A percentile compares a stretch with the other conserved stretches of the same genome.
Conservation (phyloP, 2,797 vertebrate genomes). For the Artibeus lituratus region DNA sequence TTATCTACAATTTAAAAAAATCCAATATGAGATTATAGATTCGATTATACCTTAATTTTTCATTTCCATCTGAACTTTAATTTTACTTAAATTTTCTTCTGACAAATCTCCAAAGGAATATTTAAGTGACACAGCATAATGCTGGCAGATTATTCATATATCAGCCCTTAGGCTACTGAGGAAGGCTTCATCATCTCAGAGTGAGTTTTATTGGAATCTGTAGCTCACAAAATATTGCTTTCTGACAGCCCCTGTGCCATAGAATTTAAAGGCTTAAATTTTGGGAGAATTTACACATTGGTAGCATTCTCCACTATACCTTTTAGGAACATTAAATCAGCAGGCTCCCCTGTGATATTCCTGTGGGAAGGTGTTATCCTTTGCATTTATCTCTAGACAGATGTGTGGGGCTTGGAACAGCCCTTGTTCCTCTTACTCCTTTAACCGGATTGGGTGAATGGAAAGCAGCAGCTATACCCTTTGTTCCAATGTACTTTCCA, state of each 20-base stretch:
- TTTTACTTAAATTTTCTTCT: constrained; percentile 67
- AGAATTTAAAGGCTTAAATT: constrained; percentile 70
- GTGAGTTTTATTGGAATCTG: constrained; percentile 77
- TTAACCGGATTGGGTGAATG: background rate
- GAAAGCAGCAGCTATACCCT: background rate
- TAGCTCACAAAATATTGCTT: constrained; percentile 78
- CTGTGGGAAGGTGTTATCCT: background rate
- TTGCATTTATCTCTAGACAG: background rate
- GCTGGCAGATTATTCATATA: constrained; percentile 55
- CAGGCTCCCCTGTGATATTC: background rate
- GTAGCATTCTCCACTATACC: constrained; percentile 40
- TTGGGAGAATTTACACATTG: constrained; percentile 60
- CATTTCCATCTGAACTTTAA: constrained; percentile 70
- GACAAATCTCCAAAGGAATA: constrained; percentile 68
- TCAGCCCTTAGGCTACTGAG: constrained; percentile 68
- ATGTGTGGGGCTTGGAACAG: background rate
- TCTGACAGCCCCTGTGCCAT: constrained; percentile 39
- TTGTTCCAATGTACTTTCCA: background rate
- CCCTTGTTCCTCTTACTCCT: background rate
- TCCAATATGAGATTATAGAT: constrained; percentile 51
- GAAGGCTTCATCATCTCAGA: constrained; percentile 68
- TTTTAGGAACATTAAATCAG: constrained; percentile 40
- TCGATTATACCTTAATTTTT: constrained; percentile 69
- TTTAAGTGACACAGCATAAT: constrained; percentile 40
- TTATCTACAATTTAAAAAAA: background rate